A percentile compares a stretch with the other conserved stretches of the same genome.
These are phyloP conservation scores for Chrysomela aeneicollis DNA, from an alignment of 2,888 invertebrate species.

Conservation along the genomic window DNA sequence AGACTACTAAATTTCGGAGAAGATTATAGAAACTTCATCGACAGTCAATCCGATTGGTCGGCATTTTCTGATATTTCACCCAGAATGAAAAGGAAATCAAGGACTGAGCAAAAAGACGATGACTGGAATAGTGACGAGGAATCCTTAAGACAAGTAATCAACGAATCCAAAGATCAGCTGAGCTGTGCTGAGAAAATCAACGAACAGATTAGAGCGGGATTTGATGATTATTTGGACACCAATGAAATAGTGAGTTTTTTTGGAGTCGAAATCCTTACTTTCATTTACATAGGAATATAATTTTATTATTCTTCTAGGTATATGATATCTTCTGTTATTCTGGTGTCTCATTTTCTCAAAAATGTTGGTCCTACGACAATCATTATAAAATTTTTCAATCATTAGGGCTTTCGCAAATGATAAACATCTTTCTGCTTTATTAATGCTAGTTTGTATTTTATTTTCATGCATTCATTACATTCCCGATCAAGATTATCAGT, in stretches of 20 bases:
- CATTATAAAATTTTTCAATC: too few species aligned
- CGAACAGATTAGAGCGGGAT: conserved; percentile 54
- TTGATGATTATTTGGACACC: conserved; percentile 53
- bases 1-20: conserved; percentile 86
- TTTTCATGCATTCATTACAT: too few species aligned
- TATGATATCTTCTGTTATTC: too few species aligned
- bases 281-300: too few species aligned
- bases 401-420: too few species aligned
- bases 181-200: conserved; percentile 55
- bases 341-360: too few species aligned
- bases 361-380: too few species aligned
- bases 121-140: conserved; percentile 59
- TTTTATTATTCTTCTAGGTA: too few species aligned
- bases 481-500: neutral
- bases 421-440: too few species aligned
- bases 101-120: conserved; percentile 41
- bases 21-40: conserved; percentile 88
- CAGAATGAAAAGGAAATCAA: conserved; percentile 54
- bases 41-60: conserved; percentile 90
- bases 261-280: neutral
- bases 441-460: too few species aligned
- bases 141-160: conserved; percentile 56
- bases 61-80: conserved; percentile 66
- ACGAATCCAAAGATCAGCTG: conserved; percentile 56
- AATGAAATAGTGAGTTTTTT: conserved; percentile 57